Evolutionary conservation across 2,113 vertebrate species (phyloP).

Genomic region (Blennius ocellaris): DNA sequence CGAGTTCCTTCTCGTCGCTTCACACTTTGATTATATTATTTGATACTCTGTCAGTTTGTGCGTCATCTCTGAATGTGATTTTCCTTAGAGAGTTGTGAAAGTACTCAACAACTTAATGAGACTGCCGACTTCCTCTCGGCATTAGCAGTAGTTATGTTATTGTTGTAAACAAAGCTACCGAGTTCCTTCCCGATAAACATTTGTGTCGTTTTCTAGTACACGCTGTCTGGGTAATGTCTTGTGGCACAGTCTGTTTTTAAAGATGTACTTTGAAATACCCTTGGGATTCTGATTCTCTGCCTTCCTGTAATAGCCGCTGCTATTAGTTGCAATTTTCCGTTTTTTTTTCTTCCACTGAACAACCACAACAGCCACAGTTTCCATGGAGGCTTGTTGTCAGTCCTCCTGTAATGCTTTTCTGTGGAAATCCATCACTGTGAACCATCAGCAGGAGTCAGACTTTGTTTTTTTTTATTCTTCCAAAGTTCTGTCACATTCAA

Average conservation of each 20-base stretch:
- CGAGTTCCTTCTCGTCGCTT: too few relatives aligned
- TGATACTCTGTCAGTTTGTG: not conserved
- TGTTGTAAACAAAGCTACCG: not conserved
- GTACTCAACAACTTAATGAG: not conserved
- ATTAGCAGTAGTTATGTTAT: conserved; percentile 2
- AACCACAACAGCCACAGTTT: too few relatives aligned
- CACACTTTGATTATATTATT: too few relatives aligned
- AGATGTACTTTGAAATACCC: not conserved
- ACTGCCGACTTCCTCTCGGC: conserved; percentile 1
- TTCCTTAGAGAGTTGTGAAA: not conserved
- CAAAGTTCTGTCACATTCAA: too few relatives aligned
- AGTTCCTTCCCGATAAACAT: not conserved
- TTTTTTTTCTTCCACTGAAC: too few relatives aligned
- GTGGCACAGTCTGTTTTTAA: not conserved
- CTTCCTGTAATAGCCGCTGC: not conserved
- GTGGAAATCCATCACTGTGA: too few relatives aligned
- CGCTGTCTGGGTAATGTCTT: not conserved
- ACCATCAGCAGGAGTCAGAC: too few relatives aligned
- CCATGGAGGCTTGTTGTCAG: too few relatives aligned
- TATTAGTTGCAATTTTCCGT: conserved; percentile 3
- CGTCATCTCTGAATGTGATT: not conserved
- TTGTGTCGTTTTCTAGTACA: not conserved
- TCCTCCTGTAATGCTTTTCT: too few relatives aligned
- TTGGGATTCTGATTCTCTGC: not conserved
- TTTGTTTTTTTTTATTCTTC: too few relatives aligned